A percentile compares a stretch with the other conserved stretches of the same genome.
Evolutionary conservation across 92 coral and sea anemone genomes (phyloP).

Genomic region (Umimayanthus kanabou): DNA sequence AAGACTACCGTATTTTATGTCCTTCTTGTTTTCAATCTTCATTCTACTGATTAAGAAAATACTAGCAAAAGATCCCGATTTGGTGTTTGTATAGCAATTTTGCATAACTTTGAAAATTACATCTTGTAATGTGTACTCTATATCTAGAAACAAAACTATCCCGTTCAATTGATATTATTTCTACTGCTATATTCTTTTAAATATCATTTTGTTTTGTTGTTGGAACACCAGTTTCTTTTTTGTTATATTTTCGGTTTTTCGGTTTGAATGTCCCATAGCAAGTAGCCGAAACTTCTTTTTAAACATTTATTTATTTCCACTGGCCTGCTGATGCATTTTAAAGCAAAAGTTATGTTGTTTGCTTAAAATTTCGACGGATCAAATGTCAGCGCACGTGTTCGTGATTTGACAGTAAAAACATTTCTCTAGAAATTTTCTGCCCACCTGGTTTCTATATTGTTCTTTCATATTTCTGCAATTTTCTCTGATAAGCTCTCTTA

Average conservation of each 20-base stretch:
- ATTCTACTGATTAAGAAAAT: not conserved
- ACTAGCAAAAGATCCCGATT: not conserved
- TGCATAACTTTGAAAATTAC: not conserved
- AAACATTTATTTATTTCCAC: not conserved
- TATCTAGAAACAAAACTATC: not conserved
- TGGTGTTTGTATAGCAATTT: not conserved
- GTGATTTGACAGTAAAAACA: not conserved
- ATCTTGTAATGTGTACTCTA: not conserved
- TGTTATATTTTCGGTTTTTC: too few relatives aligned
- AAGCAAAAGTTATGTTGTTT: not conserved
- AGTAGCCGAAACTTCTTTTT: not conserved
- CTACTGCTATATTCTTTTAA: not conserved
- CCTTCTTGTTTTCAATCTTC: not conserved
- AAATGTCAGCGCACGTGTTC: conserved; percentile 13
- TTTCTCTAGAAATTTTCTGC: not conserved
- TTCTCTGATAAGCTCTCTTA: conserved; percentile 36
- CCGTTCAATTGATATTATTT: not conserved
- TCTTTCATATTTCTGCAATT: conserved; percentile 26
- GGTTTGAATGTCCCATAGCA: not conserved
- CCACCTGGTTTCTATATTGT: conserved; percentile 39
- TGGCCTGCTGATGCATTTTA: not conserved
- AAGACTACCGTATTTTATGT: not conserved
- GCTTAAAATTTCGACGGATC: conserved; percentile 9
- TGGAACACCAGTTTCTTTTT: too few relatives aligned
- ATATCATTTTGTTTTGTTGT: not conserved